phyloP scores from a whole-genome alignment of 2,797 vertebrate species.

The Danio aesculapii region DNA sequence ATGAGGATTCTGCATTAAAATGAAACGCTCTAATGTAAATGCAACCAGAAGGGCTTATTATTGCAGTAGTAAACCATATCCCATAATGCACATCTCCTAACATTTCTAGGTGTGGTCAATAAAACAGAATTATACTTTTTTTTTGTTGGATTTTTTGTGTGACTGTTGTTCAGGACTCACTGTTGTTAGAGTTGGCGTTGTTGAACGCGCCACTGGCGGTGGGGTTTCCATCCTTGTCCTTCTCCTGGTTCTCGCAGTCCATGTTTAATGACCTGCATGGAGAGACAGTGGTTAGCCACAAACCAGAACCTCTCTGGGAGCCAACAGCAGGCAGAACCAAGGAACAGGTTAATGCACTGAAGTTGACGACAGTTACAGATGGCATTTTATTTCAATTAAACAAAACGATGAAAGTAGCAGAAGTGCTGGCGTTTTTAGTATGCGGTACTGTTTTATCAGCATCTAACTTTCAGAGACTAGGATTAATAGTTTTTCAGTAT shows the following conservation, averaged over 20 bases:
- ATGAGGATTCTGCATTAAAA: too few relatives aligned
- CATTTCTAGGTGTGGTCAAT: background rate
- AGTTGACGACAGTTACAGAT: background rate
- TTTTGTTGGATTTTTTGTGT: too few relatives aligned
- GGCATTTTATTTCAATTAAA: too few relatives aligned
- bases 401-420: too few relatives aligned
- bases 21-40: too few relatives aligned
- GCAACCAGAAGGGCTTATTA: background rate
- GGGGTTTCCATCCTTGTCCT: conserved; percentile 93
- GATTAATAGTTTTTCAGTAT: background rate
- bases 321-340: background rate
- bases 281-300: background rate
- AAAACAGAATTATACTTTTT: background rate
- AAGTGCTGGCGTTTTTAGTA: background rate
- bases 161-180: conserved; percentile 78
- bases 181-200: conserved; percentile 95
- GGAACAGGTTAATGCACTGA: background rate
- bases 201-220: conserved; percentile 84
- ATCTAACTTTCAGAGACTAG: background rate
- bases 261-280: conserved; percentile 95
- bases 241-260: conserved; percentile 99
- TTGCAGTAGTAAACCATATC: background rate
- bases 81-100: background rate
- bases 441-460: background rate
- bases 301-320: background rate